phyloP scores from a whole-genome alignment of 2,888 invertebrate species.

The Trichopoda pennipes region DNA sequence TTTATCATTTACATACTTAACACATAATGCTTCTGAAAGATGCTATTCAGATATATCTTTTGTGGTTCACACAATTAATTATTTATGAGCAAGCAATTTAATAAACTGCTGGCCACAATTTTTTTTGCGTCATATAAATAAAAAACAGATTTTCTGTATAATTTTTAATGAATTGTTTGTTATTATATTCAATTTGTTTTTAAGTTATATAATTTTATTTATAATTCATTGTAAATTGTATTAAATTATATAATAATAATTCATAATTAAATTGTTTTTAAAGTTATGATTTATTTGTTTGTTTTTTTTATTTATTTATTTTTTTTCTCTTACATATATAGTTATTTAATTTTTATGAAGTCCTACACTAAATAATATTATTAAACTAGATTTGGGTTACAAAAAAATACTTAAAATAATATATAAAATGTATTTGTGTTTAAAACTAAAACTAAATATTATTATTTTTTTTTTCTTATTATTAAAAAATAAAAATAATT shows the following conservation, averaged over 20 bases:
- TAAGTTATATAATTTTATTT: constrained; percentile 51
- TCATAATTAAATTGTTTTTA: constrained; percentile 61
- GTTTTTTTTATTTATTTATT: constrained; percentile 48
- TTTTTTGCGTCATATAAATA: neutral
- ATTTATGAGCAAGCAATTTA: neutral
- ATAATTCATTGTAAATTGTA: constrained; percentile 67
- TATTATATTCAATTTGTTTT: constrained; percentile 63
- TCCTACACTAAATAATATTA: constrained; percentile 46
- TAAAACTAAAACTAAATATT: constrained; percentile 3
- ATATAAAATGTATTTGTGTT: constrained; percentile 30
- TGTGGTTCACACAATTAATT: neutral
- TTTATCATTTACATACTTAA: too few relatives aligned
- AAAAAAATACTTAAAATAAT: constrained; percentile 27
- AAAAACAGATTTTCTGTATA: constrained; percentile 34
- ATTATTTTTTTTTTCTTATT: neutral
- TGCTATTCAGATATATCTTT: too few relatives aligned
- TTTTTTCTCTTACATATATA: constrained; percentile 11
- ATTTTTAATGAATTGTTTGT: constrained; percentile 67
- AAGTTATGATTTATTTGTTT: constrained; percentile 46
- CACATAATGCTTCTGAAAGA: too few relatives aligned
- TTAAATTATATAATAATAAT: constrained; percentile 64
- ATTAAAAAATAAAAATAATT: constrained; percentile 3
- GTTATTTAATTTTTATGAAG: constrained; percentile 35
- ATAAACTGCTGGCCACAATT: too few relatives aligned
- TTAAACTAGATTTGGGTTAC: constrained; percentile 46